Evolutionary conservation across 1,140 invertebrate genomes (phyloP), one percentile per base, ranked within the genome.

Genomic region (Zaprionus vittiger): DNA sequence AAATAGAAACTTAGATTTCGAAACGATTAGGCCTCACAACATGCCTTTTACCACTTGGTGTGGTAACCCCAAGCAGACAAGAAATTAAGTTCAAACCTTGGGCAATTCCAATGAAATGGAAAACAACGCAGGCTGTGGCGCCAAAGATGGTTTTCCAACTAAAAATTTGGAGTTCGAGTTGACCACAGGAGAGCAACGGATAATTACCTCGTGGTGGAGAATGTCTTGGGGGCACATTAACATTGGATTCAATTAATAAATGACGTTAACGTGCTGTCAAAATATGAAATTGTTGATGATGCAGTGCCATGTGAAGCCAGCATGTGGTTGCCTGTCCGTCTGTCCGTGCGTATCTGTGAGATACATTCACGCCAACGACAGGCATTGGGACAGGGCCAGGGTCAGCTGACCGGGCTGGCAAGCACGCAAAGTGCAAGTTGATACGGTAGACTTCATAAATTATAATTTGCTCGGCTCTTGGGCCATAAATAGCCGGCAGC

Each of bases 221-320:
- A 65, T 80, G 65, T 73, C 79, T 78, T 72, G 72, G 62, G 65
- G 69, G 68, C 64, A 73, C 41, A 74, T 77, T 75, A 75, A 70
- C 71, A 75, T 81, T 77, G 72, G 61, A 63, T 90, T 89, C 85
- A 89, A 89, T 89, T 90, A 89, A 89, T 89, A 90, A 90, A 89
- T 89, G 84, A 90, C 84, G 85, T 89, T 89, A 89, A 89, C 85
- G 80, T 89, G 85, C 85, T 89, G 85, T 89, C 85, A 89, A 89
- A 89, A 89, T 89, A 83, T 80, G 78, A 84, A 83, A 83, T 80
- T 73, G 78, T 82, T 81, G 81, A 84, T 90, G 85, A 85, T 90
- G 71, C 63, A 79, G 73, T 73, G 74, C 77, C 77, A 80, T 79
- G 77, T 72, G 63, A 68, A 55, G 73, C 80, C 84, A 83, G 83